Conservation (phyloP, 2,888 invertebrate species). For the Penaeus monodon region DNA sequence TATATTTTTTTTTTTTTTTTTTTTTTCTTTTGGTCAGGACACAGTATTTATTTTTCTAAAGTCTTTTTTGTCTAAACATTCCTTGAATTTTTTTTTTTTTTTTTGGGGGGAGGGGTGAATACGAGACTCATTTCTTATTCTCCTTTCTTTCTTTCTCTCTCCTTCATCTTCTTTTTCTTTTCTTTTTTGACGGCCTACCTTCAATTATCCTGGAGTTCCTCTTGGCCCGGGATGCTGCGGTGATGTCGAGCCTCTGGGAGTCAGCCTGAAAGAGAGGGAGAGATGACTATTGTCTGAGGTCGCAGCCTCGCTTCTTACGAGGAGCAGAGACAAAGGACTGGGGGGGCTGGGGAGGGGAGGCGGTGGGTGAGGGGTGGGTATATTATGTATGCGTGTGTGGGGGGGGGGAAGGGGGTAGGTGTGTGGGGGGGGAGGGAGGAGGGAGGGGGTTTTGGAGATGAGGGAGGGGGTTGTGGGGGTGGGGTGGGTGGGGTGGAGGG, state of each 20-base stretch:
- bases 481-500: no score
- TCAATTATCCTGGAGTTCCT: constrained; percentile 41
- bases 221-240: background rate
- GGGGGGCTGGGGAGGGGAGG: background rate
- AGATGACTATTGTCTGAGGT: background rate
- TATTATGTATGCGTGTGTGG: background rate
- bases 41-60: no score
- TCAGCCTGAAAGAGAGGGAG: background rate
- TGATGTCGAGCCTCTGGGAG: constrained; percentile 26
- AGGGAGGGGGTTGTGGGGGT: no score
- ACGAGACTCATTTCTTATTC: no score
- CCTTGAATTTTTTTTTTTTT: no score
- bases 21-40: no score
- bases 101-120: no score
- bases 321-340: background rate
- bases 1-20: no score
- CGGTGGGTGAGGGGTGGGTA: background rate
- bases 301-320: background rate
- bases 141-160: no score
- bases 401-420: background rate
- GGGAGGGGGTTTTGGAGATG: background rate
- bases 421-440: background rate
- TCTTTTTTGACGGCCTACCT: constrained; percentile 1
- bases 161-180: no score
- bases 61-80: no score